Percentiles rank a stretch among this genome's conserved stretches.
These are phyloP conservation scores for Chaunax sp. DNA, from an alignment of 2,797 vertebrate species.

Conservation along the genomic window DNA sequence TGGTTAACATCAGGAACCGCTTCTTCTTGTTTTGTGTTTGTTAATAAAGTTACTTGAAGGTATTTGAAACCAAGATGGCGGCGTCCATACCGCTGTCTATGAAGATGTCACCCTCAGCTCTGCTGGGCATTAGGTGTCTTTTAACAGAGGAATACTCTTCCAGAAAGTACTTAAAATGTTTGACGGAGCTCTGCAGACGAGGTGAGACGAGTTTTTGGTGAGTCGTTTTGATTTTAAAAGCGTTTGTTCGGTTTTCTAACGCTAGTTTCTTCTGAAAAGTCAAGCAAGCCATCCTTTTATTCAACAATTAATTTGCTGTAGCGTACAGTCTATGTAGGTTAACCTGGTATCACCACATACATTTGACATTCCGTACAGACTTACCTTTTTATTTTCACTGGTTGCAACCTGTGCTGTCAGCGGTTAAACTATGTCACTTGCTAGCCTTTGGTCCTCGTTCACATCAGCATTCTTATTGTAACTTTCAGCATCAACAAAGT, in stretches of 20 bases:
- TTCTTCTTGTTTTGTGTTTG: conserved; percentile 6
- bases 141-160: conserved; percentile 45
- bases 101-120: conserved; percentile 76
- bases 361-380: background rate
- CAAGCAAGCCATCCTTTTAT: background rate
- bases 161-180: conserved; percentile 35
- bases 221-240: conserved; percentile 8
- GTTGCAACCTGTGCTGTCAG: background rate
- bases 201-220: conserved; percentile 66
- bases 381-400: background rate
- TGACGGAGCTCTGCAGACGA: conserved; percentile 59
- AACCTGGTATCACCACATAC: accelerated
- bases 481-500: too few species aligned
- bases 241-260: conserved; percentile 3
- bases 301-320: background rate
- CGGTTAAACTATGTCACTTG: background rate
- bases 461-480: background rate
- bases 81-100: conserved; percentile 81
- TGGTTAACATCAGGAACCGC: background rate
- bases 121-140: conserved; percentile 58
- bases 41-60: conserved; percentile 80
- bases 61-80: conserved; percentile 87
- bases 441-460: conserved; percentile 23
- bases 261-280: background rate
- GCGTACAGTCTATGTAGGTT: background rate